These are phyloP conservation scores for Cerastis leucographa DNA, from an alignment of 2,888 invertebrate species.

Conservation along the genomic window DNA sequence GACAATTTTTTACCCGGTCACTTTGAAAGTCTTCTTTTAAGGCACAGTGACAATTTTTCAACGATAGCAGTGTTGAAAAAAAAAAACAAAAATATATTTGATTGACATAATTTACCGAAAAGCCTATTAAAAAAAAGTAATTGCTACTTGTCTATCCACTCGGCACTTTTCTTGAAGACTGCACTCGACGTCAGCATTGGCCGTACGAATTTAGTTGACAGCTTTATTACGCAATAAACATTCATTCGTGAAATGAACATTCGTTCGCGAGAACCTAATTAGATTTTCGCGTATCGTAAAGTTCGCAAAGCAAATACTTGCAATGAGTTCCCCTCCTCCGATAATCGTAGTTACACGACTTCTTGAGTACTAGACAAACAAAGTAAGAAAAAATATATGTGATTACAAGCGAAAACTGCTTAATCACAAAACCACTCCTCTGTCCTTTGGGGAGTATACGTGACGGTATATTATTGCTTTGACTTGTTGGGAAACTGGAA, in stretches of 20 bases:
- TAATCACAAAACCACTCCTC: slow-evolving; percentile 1
- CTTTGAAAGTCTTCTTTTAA: background rate
- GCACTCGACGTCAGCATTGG: background rate
- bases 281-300: background rate
- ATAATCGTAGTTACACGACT: background rate
- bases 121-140: background rate
- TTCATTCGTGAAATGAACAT: background rate
- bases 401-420: background rate
- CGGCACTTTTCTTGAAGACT: background rate
- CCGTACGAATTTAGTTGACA: background rate
- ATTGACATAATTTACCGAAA: background rate
- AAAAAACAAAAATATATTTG: background rate
- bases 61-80: background rate
- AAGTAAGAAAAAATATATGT: background rate
- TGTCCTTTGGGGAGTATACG: slow-evolving; percentile 34
- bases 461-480: slow-evolving; percentile 45
- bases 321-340: background rate
- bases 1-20: background rate
- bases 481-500: slow-evolving; percentile 57
- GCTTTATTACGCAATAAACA: background rate
- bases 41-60: background rate
- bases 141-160: background rate
- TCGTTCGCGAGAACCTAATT: background rate
- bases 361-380: background rate
- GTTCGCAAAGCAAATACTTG: background rate